Percentiles rank a stretch among this genome's conserved stretches.
These are phyloP conservation scores for Eublepharis macularius DNA, from an alignment of 2,113 vertebrate species.

Conservation along the genomic window DNA sequence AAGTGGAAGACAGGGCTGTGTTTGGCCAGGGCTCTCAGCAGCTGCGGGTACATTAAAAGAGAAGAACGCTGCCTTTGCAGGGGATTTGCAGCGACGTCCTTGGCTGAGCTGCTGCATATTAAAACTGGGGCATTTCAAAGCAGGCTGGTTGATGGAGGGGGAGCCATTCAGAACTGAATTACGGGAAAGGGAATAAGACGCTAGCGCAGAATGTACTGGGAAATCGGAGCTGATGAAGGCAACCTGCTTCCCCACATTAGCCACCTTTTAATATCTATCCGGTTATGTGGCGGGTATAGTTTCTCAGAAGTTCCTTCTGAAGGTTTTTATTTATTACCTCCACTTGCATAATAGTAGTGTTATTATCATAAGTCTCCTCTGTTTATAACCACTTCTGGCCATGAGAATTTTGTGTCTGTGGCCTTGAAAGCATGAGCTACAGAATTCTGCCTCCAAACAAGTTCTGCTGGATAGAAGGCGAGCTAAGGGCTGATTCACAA, in stretches of 20 bases:
- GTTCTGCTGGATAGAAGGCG: no score
- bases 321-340: slow-evolving; percentile 24
- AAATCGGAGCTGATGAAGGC: slow-evolving; percentile 49
- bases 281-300: slow-evolving; percentile 43
- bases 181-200: slow-evolving; percentile 49
- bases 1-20: slow-evolving; percentile 40
- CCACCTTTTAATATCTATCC: slow-evolving; percentile 7
- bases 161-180: background rate
- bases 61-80: slow-evolving; percentile 49
- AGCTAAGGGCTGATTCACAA: no score
- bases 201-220: slow-evolving; percentile 47
- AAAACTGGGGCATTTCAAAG: slow-evolving; percentile 52
- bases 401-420: background rate
- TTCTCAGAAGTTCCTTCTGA: slow-evolving; percentile 30
- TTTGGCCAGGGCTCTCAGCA: slow-evolving; percentile 31
- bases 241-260: slow-evolving; percentile 56
- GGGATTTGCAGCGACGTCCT: slow-evolving; percentile 52
- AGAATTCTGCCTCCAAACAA: no score
- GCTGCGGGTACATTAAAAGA: slow-evolving; percentile 42
- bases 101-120: slow-evolving; percentile 57
- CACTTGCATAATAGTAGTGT: slow-evolving; percentile 26
- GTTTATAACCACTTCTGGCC: background rate
- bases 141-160: background rate
- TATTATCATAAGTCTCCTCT: background rate
- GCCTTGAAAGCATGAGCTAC: no score